Percentiles rank a stretch among this genome's conserved stretches.
Evolutionary conservation across 2,797 vertebrate species (phyloP).

Genomic region (Ctenosaura bakeri): DNA sequence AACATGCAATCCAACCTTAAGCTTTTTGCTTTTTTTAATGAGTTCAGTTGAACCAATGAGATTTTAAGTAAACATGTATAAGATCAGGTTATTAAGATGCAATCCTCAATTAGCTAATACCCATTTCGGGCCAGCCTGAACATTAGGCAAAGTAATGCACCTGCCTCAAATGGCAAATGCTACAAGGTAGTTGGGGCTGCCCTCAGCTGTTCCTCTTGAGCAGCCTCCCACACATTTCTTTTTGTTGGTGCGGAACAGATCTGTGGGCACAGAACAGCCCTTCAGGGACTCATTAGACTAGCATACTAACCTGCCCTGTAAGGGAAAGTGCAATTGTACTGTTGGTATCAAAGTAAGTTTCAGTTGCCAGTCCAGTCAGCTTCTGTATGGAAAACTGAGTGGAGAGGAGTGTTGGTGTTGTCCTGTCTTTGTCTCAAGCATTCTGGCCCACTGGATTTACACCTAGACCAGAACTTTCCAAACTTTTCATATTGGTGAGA

Average conservation of each 20-base stretch:
- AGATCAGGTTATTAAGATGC: not conserved
- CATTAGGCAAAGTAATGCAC: not conserved
- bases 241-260: too few species aligned
- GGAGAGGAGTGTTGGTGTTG: too few species aligned
- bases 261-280: not conserved
- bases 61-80: not conserved
- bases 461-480: too few species aligned
- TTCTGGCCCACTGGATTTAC: not conserved
- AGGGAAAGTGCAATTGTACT: not conserved
- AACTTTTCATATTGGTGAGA: too few species aligned
- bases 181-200: not conserved
- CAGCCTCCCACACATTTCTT: not conserved
- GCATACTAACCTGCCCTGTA: not conserved
- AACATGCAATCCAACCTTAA: constrained; percentile 15
- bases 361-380: not conserved
- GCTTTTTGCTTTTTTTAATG: constrained; percentile 33
- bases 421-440: not conserved
- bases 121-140: not conserved
- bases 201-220: not conserved
- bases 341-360: not conserved
- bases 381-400: not conserved
- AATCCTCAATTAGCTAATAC: not conserved
- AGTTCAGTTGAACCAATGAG: constrained; percentile 4
- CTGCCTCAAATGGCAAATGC: not conserved
- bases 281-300: not conserved